Base-by-base conservation (phyloP, 30 jellyfish, hydroid and myxozoan genomes). In the Cassiopea xamachana region DNA sequence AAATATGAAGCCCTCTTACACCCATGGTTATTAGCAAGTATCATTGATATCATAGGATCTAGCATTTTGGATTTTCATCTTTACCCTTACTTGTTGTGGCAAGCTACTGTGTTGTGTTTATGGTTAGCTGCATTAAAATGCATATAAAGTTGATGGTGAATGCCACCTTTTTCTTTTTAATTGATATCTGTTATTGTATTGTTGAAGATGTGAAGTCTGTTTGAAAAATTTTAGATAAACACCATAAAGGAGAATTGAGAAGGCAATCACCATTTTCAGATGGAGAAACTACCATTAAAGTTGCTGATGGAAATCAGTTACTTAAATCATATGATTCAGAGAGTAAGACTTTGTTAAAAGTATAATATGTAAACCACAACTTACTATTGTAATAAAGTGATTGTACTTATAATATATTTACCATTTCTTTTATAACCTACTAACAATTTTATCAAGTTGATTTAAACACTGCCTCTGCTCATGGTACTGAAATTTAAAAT, bases 221-320 rank as follows among this genome's bases (percentile, higher is more conserved):
- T 69, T 68, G 43, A 86, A 87, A 76, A 43, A 44, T 87, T 76
- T 78, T 87, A 88, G 95, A 88, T 15, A 73, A 64, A 55, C 55
- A 82, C 49, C 82, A 75, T 19, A 88, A 88, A 79, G 90, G 90
- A 68, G 88, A 88, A 69, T 61, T 89, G 76, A 90, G 55, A 45
- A 60, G 96, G 75, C 92, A 89, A 58, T 73, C 92, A 84, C 86
- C 96, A 14, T 74, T 81, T 44, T 80, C 92, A 80, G 92, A 89
- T 89, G 96, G 92, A 75, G 96, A 80, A 76, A 82, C 89, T 43
- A 89, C 91, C 49, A 75, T 81, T 80, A 89, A 74, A 47, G 58
- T 75, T 69, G 67, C 17, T 60, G 84, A 47, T 27, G 80, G 46
- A 27, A 46, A 89, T 89, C 81, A 74, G 58, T 71, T 58, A 58